A percentile compares a stretch with the other conserved stretches of the same genome.
Conservation (phyloP, 1,140 invertebrate species). For the Pseudoatta argentina region DNA sequence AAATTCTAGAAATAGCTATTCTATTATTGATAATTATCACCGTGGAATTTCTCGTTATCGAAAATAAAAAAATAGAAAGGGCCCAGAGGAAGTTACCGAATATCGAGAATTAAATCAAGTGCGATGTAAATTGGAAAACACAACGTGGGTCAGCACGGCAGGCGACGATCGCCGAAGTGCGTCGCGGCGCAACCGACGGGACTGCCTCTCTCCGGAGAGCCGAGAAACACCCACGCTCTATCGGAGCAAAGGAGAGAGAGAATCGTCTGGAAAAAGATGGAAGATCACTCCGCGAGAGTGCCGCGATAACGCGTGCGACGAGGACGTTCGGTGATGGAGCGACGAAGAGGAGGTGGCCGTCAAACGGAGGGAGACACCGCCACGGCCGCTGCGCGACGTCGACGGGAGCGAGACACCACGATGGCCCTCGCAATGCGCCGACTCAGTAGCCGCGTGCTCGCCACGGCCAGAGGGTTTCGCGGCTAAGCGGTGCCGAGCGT, state of each 20-base stretch:
- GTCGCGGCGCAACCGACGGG: conserved; percentile 35
- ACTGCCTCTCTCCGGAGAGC: conserved; percentile 56
- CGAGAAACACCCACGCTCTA: conserved; percentile 57
- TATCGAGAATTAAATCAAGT: conserved; percentile 3
- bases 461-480: conserved; percentile 83
- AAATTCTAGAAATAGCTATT: not conserved
- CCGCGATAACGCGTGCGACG: conserved; percentile 43
- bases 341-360: conserved; percentile 36
- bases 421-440: conserved; percentile 80
- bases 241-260: conserved; percentile 64
- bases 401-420: conserved; percentile 49
- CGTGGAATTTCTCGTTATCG: not conserved
- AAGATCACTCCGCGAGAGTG: conserved; percentile 44
- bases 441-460: conserved; percentile 85
- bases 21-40: not conserved
- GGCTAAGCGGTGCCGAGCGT: conserved; percentile 81
- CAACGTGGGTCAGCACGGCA: conserved; percentile 49
- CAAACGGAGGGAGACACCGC: conserved; percentile 47
- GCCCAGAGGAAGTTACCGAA: not conserved
- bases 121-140: conserved; percentile 55
- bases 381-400: conserved; percentile 41
- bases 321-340: conserved; percentile 23
- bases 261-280: conserved; percentile 15
- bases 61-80: not conserved
- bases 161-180: conserved; percentile 18